Evolutionary conservation across 1,140 invertebrate genomes (phyloP).

Genomic region (Varroa destructor): DNA sequence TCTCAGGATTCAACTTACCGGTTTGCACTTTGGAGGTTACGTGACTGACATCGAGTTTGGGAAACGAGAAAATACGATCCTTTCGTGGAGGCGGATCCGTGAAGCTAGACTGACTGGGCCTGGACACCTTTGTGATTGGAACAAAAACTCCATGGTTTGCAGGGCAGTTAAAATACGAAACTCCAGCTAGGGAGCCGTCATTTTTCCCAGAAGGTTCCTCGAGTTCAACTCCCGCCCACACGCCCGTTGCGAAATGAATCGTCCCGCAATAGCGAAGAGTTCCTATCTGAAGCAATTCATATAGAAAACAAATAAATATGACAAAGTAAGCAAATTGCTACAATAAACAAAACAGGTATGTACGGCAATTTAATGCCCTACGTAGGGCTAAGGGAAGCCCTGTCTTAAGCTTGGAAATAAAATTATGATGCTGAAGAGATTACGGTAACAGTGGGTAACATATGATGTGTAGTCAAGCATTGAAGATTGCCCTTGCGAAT

Average conservation of each 20-base stretch:
- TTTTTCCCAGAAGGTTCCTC: constrained; percentile 47
- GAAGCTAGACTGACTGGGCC: constrained; percentile 35
- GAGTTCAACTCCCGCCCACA: constrained; percentile 48
- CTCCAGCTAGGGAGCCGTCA: constrained; percentile 48
- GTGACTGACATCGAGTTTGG: constrained; percentile 39
- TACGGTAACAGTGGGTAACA: too few species aligned
- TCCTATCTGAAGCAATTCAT: constrained; percentile 26
- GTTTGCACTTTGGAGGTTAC: constrained; percentile 44
- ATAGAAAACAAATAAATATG: neutral
- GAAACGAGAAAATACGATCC: constrained; percentile 17
- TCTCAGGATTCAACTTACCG: constrained; percentile 36
- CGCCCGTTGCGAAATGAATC: constrained; percentile 45
- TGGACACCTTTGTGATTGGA: constrained; percentile 43
- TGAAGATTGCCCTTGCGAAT: too few species aligned
- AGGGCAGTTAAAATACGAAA: constrained; percentile 40
- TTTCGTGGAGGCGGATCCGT: constrained; percentile 30
- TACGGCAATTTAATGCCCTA: too few species aligned
- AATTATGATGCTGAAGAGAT: too few species aligned
- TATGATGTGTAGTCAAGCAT: too few species aligned
- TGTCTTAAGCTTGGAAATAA: too few species aligned
- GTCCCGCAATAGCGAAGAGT: constrained; percentile 43
- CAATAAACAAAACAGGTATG: too few species aligned
- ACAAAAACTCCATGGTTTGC: constrained; percentile 41
- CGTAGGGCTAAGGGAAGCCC: too few species aligned
- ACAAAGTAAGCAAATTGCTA: too few species aligned